A percentile compares a stretch with the other conserved stretches of the same genome.
Evolutionary conservation across 2,797 vertebrate species (phyloP).

Genomic region (Euphonia xanthogaster): DNA sequence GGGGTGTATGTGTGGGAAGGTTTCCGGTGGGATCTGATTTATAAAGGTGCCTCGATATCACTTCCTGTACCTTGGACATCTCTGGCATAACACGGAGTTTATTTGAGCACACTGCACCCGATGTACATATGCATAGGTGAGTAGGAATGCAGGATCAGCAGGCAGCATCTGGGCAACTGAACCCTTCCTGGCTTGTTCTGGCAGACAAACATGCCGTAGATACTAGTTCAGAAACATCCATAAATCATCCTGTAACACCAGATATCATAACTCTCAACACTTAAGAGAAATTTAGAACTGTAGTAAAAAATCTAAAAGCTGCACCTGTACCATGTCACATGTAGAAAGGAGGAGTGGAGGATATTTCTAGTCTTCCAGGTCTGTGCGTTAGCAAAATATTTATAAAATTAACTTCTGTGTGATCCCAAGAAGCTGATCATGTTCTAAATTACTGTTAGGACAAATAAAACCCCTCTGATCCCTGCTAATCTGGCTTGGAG

Average conservation of each 20-base stretch:
- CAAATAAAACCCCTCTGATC: constrained; percentile 55
- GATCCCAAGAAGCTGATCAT: constrained; percentile 49
- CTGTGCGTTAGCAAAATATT: background rate
- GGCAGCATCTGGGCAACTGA: background rate
- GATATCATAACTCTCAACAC: background rate
- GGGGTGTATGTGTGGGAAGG: background rate
- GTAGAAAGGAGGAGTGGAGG: background rate
- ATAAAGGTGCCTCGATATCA: background rate
- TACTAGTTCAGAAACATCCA: background rate
- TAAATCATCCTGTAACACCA: background rate
- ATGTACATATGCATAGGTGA: accelerated
- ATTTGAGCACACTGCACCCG: background rate
- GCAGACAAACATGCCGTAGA: background rate
- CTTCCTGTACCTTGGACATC: background rate
- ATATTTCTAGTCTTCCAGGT: background rate
- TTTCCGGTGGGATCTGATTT: background rate
- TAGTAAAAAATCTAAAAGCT: background rate
- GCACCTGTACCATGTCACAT: background rate
- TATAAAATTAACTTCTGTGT: constrained; percentile 32
- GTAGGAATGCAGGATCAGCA: background rate
- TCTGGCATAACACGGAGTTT: background rate
- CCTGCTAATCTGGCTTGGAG: constrained; percentile 56
- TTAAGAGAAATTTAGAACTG: background rate
- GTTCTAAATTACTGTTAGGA: constrained; percentile 45
- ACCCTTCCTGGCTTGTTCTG: background rate